Evolutionary conservation across 2,113 vertebrate species (phyloP).

Genomic region (Pungitius pungitius): DNA sequence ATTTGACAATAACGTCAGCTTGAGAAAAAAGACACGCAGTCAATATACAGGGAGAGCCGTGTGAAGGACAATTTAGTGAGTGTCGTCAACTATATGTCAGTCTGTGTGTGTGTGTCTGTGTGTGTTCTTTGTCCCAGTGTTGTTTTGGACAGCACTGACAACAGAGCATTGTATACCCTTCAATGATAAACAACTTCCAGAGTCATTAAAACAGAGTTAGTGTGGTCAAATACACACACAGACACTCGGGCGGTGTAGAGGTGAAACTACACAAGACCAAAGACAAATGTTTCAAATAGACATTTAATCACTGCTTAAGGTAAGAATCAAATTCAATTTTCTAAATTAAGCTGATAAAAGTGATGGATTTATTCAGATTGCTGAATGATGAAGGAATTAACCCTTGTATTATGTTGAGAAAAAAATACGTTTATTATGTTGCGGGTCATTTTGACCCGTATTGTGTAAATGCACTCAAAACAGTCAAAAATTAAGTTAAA

Average conservation of each 20-base stretch:
- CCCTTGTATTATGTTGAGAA: no score
- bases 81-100: conserved; percentile 59
- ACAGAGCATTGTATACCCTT: conserved; percentile 73
- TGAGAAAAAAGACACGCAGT: conserved; percentile 89
- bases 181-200: conserved; percentile 75
- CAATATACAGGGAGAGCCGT: conserved; percentile 88
- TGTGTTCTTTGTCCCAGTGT: conserved; percentile 71
- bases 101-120: conserved; percentile 39
- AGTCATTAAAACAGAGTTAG: conserved; percentile 69
- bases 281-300: conserved; percentile 51
- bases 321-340: conserved; percentile 39
- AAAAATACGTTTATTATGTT: no score
- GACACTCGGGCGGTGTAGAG: conserved; percentile 4
- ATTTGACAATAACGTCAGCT: conserved; percentile 97
- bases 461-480: no score
- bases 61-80: conserved; percentile 94
- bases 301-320: conserved; percentile 45
- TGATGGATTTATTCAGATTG: conserved; percentile 36
- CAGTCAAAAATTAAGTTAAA: no score
- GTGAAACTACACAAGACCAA: conserved; percentile 40
- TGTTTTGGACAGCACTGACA: conserved; percentile 64
- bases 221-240: conserved; percentile 7
- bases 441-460: no score
- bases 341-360: conserved; percentile 26
- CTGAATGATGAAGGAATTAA: conserved; percentile 44